Conservation (phyloP, 2,888 invertebrate genomes). For the Cataglyphis cursor region DNA sequence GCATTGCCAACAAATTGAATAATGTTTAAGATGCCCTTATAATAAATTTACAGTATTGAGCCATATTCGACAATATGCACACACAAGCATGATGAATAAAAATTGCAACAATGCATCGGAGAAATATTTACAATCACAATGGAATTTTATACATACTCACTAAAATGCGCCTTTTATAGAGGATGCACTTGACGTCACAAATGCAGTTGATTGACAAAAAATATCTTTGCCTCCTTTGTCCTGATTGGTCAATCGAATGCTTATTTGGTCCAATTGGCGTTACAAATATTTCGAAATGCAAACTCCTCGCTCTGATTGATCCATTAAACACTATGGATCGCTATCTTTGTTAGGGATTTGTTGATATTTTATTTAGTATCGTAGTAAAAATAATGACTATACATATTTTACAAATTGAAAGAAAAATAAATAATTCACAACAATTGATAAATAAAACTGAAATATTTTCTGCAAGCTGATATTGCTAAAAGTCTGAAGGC, state of each 20-base stretch:
- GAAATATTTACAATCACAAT: background rate
- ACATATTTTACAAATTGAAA: too few species aligned
- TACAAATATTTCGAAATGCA: background rate
- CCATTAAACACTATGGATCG: background rate
- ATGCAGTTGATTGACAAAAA: background rate
- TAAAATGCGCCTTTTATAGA: background rate
- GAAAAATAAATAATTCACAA: too few species aligned
- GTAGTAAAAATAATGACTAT: too few species aligned
- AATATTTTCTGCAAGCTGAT: too few species aligned
- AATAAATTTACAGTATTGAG: background rate
- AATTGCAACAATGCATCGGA: background rate
- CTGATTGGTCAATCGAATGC: background rate
- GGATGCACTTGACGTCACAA: background rate
- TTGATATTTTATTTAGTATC: background rate
- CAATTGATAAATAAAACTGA: too few species aligned
- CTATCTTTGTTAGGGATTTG: background rate
- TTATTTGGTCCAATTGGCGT: background rate
- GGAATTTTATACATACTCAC: background rate
- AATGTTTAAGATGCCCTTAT: background rate
- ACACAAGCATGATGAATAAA: background rate
- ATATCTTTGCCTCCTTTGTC: background rate
- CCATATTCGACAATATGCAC: background rate
- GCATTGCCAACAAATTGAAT: conserved; percentile 77
- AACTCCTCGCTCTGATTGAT: too few species aligned
- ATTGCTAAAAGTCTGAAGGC: too few species aligned